Base-by-base conservation (phyloP, 2,113 vertebrate species). In the Phalacrocorax brasilianus region DNA sequence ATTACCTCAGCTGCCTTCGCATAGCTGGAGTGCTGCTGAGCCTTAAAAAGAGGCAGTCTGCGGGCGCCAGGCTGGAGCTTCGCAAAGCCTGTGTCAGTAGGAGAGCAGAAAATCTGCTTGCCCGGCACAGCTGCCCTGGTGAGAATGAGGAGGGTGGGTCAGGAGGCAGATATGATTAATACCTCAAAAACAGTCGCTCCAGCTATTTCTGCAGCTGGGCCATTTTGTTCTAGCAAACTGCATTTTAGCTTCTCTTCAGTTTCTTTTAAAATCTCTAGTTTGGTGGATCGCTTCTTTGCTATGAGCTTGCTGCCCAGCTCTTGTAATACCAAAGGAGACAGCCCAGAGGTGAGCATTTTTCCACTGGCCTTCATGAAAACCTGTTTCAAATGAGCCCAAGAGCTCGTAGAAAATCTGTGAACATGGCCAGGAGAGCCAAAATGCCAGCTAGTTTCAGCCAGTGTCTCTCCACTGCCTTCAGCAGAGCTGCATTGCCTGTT, bases 1-100 rank as follows among this genome's bases (percentile, higher is more conserved):
- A 76, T 88, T 89, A 92, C 85, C 91, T 95, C 95, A 73, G 96
- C 95, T 95, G 91, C 94, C 96, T 92, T 42, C 1, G 11, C 81
- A 33, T 92, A 12, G 38, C 89, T 26, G 17, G 53, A 61, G 94
- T 42, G 91, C 81, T 86, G 82, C 91, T 44, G 56, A 67, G 88
- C 88, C 94, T 58, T 33, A 14, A 12, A 40, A 55, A 92, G 89
- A 21, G 58, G 44, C 32, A 40, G 74, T 75, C 42, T 75, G 78
- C 5, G 8, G 73, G 80, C 40, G 22, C 74, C 73, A 12, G 80
- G 62, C 63, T 70, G 75, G 45, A 35, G 80, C 88, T 90, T 16
- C 52, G 24, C 83, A 50, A 32, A 58, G 75, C 35, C 52, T 3
- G 4, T 61, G 74, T 21, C 90, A 12, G 26, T 8, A 20, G 59